Evolutionary conservation across 1,140 invertebrate genomes (phyloP).

Genomic region (Tetranychus urticae): DNA sequence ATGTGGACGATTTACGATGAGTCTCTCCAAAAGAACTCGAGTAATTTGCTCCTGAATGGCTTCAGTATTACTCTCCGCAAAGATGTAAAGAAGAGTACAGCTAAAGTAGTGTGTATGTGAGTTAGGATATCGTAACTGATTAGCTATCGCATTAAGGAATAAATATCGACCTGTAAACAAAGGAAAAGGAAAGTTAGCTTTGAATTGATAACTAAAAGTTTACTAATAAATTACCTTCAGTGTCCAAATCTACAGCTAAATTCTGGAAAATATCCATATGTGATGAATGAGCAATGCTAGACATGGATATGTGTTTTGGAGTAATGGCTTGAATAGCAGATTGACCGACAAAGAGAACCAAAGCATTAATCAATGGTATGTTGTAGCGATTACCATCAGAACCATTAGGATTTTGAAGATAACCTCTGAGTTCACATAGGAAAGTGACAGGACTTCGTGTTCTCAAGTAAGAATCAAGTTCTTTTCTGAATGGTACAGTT

Average conservation of each 20-base stretch:
- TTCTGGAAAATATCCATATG: constrained; percentile 99
- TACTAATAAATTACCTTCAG: constrained; percentile 39
- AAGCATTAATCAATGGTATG: constrained; percentile 81
- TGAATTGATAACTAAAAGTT: constrained; percentile 5
- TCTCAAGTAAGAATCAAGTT: constrained; percentile 87
- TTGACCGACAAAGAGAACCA: constrained; percentile 89
- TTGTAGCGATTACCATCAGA: constrained; percentile 33
- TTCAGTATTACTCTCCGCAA: constrained; percentile 91
- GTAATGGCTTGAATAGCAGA: constrained; percentile 53
- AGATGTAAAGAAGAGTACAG: constrained; percentile 82
- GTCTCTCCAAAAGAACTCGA: constrained; percentile 73
- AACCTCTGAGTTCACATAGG: constrained; percentile 63
- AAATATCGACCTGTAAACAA: constrained; percentile 44
- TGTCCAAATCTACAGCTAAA: constrained; percentile 85
- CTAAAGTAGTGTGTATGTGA: constrained; percentile 99
- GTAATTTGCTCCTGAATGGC: constrained; percentile 66
- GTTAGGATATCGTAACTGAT: constrained; percentile 94
- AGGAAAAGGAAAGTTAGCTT: constrained; percentile 3
- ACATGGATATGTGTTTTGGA: constrained; percentile 64
- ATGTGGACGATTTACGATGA: constrained; percentile 93
- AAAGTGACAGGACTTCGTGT: constrained; percentile 84
- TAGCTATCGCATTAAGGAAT: constrained; percentile 92
- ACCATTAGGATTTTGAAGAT: constrained; percentile 35
- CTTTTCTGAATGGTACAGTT: constrained; percentile 22
- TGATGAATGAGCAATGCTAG: constrained; percentile 82